Percentiles rank a stretch among this genome's conserved stretches.
These are phyloP conservation scores for Otus sunia DNA, from an alignment of 2,113 vertebrate species.

Conservation along the genomic window DNA sequence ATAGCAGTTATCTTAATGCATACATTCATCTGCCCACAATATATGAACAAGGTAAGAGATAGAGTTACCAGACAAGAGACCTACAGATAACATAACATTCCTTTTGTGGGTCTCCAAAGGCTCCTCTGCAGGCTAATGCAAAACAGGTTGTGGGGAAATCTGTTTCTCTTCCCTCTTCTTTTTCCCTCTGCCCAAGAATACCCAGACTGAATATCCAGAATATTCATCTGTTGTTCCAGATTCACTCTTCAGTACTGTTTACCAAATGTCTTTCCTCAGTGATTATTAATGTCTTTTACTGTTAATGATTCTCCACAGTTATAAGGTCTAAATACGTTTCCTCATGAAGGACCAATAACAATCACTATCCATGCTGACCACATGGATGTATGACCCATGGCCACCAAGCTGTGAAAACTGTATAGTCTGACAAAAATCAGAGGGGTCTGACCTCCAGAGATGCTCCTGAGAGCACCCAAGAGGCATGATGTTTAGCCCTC, in stretches of 20 bases:
- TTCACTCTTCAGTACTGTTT: background rate
- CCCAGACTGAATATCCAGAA: background rate
- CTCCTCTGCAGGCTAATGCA: background rate
- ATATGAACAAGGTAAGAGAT: background rate
- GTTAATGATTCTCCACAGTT: background rate
- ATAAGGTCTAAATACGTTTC: background rate
- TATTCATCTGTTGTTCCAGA: background rate
- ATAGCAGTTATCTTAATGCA: background rate
- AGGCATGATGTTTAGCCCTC: background rate
- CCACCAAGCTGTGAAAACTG: background rate
- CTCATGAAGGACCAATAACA: background rate
- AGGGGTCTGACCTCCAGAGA: background rate
- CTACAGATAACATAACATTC: background rate
- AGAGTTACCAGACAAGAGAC: background rate
- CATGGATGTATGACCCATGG: background rate
- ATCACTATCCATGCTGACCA: background rate
- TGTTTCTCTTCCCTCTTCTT: background rate
- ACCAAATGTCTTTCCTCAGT: background rate
- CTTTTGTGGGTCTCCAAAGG: background rate
- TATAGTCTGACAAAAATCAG: background rate
- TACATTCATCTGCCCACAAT: fast-evolving
- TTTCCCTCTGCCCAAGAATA: background rate
- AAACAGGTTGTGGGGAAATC: background rate
- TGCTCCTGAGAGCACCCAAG: background rate
- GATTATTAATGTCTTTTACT: background rate